These are phyloP conservation scores for Lampris incognitus DNA, from an alignment of 2,113 vertebrate species.

Conservation along the genomic window DNA sequence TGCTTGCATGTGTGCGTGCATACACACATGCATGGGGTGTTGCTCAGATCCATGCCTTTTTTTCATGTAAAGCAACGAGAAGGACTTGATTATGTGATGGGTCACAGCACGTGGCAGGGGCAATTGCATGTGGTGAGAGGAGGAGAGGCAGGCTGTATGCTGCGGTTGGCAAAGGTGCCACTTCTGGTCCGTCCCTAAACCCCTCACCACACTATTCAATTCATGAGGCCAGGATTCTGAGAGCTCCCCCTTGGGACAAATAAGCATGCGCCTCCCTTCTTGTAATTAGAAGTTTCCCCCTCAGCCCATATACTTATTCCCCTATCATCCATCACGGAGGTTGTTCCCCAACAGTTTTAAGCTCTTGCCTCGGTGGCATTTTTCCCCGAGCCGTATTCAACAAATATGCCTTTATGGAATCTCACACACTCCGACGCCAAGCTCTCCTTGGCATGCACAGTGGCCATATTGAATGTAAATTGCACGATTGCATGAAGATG, in stretches of 20 bases:
- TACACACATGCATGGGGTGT: too few relatives aligned
- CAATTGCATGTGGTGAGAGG: constrained; percentile 66
- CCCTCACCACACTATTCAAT: constrained; percentile 73
- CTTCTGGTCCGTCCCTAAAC: constrained; percentile 67
- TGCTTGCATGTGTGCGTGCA: too few relatives aligned
- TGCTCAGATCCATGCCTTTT: constrained; percentile 68
- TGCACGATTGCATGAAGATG: constrained; percentile 38
- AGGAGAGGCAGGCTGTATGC: constrained; percentile 57
- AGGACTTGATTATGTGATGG: constrained; percentile 74
- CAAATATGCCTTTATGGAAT: constrained; percentile 68
- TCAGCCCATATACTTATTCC: constrained; percentile 68
- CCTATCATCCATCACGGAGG: constrained; percentile 72
- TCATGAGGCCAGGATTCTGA: constrained; percentile 65
- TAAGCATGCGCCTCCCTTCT: constrained; percentile 59
- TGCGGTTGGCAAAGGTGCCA: constrained; percentile 77
- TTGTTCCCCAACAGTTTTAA: constrained; percentile 56
- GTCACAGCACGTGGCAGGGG: constrained; percentile 46
- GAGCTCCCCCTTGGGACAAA: constrained; percentile 59
- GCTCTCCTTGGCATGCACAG: constrained; percentile 49
- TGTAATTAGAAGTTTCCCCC: constrained; percentile 75
- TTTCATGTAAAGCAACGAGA: constrained; percentile 61
- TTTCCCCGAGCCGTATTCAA: constrained; percentile 40
- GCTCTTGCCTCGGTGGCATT: constrained; percentile 34
- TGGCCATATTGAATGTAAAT: constrained; percentile 57
- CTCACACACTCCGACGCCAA: constrained; percentile 19